A percentile compares a stretch with the other conserved stretches of the same genome.
Conservation (phyloP, 53 echinoderm and acorn worm genomes). For the Crossaster papposus region DNA sequence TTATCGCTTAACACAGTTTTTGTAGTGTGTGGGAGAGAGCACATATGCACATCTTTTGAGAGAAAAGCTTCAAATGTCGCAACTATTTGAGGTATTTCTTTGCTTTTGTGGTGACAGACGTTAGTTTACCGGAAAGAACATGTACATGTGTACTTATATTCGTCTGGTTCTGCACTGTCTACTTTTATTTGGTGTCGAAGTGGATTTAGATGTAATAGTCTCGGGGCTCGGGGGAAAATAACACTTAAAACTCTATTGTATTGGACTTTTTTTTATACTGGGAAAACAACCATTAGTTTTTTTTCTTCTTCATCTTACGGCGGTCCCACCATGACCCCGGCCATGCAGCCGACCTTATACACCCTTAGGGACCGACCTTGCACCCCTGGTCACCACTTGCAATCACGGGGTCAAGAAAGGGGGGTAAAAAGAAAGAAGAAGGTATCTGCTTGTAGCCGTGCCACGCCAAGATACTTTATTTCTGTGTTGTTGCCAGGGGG, state of each 20-base stretch:
- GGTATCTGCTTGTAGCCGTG: not conserved
- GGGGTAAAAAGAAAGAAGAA: slow-evolving; percentile 6
- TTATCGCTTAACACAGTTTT: too few relatives aligned
- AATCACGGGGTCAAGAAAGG: slow-evolving; percentile 21
- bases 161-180: not conserved
- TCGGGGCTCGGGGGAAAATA: not conserved
- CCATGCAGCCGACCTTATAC: slow-evolving; percentile 29
- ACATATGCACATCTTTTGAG: too few relatives aligned
- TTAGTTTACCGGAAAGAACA: too few relatives aligned
- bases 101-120: too few relatives aligned
- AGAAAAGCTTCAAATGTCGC: too few relatives aligned
- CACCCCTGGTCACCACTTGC: slow-evolving; percentile 28
- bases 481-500: slow-evolving; percentile 21
- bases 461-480: not conserved
- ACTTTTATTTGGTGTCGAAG: not conserved
- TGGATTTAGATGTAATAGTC: not conserved
- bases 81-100: too few relatives aligned
- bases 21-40: too few relatives aligned
- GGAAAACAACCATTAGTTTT: slow-evolving; percentile 48
- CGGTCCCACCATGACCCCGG: slow-evolving; percentile 40
- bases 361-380: slow-evolving; percentile 33
- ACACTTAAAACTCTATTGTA: not conserved
- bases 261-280: too few relatives aligned
- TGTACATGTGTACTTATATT: too few relatives aligned
- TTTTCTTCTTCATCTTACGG: slow-evolving; percentile 6